Percentiles rank a stretch among this genome's conserved stretches.
Evolutionary conservation across 2,888 invertebrate genomes (phyloP).

Genomic region (Macaria liturata): DNA sequence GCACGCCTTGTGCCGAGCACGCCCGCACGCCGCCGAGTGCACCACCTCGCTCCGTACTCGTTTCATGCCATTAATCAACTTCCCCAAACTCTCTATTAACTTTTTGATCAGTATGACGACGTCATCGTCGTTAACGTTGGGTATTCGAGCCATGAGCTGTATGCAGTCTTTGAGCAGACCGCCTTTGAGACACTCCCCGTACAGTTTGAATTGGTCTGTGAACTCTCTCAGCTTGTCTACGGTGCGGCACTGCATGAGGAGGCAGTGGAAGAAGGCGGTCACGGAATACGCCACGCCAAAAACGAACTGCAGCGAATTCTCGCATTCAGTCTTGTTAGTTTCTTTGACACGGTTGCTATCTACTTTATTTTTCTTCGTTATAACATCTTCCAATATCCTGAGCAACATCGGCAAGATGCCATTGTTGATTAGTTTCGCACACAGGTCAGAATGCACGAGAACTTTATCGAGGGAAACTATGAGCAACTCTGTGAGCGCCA

Average conservation of each 20-base stretch:
- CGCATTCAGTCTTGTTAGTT: conserved; percentile 66
- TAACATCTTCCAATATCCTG: conserved; percentile 82
- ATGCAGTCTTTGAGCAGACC: conserved; percentile 81
- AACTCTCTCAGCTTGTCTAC: conserved; percentile 81
- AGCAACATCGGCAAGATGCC: conserved; percentile 85
- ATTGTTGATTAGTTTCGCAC: conserved; percentile 82
- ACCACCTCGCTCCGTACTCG: conserved; percentile 81
- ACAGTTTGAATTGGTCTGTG: conserved; percentile 83
- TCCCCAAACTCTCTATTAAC: conserved; percentile 82
- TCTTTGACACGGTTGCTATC: conserved; percentile 53
- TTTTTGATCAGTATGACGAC: conserved; percentile 73
- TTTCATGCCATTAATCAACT: conserved; percentile 81
- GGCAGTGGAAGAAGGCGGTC: conserved; percentile 83
- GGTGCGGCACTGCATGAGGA: conserved; percentile 80
- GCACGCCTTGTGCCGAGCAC: conserved; percentile 79
- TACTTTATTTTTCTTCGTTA: conserved; percentile 65
- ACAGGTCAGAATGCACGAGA: conserved; percentile 75
- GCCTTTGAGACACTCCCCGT: conserved; percentile 83
- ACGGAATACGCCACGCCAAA: conserved; percentile 84
- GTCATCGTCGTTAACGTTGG: conserved; percentile 61
- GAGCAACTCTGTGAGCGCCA: conserved; percentile 81
- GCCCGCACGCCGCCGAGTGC: conserved; percentile 79
- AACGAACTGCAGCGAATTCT: conserved; percentile 81
- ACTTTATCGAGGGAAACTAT: conserved; percentile 83
- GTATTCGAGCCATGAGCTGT: conserved; percentile 78